Conservation (phyloP, 2,888 invertebrate genomes). For the Apoda limacodes region DNA sequence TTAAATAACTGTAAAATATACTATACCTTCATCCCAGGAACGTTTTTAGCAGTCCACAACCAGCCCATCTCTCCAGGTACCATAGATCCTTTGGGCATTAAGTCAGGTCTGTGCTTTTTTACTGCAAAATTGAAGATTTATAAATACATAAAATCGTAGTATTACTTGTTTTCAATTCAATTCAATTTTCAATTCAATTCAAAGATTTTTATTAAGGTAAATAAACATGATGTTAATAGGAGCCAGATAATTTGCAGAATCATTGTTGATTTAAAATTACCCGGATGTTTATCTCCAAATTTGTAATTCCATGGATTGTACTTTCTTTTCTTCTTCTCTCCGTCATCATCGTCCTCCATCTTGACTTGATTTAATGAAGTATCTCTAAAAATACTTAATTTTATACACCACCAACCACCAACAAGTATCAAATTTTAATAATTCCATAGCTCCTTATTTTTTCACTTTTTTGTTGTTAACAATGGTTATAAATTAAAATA, state of each 20-base stretch:
- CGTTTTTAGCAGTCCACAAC: slow-evolving; percentile 68
- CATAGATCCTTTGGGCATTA: too few relatives aligned
- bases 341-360: slow-evolving; percentile 46
- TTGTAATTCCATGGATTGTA: slow-evolving; percentile 55
- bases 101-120: too few relatives aligned
- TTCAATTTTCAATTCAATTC: too few relatives aligned
- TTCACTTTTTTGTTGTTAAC: background rate
- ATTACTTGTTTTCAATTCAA: too few relatives aligned
- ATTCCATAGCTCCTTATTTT: background rate
- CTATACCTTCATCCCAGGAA: slow-evolving; percentile 48
- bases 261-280: too few relatives aligned
- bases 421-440: slow-evolving; percentile 3
- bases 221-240: too few relatives aligned
- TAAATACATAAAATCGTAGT: too few relatives aligned
- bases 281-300: slow-evolving; percentile 65
- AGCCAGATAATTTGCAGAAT: background rate
- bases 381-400: too few relatives aligned
- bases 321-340: slow-evolving; percentile 50
- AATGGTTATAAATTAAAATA: too few relatives aligned
- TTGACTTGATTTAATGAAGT: slow-evolving; percentile 13
- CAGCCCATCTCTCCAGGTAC: slow-evolving; percentile 77
- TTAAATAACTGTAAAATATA: too few relatives aligned
- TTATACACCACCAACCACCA: slow-evolving; percentile 4
- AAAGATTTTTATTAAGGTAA: too few relatives aligned
- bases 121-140: too few relatives aligned